Conservation (phyloP, 2,113 vertebrate genomes). For the Phylloscopus whistleri region DNA sequence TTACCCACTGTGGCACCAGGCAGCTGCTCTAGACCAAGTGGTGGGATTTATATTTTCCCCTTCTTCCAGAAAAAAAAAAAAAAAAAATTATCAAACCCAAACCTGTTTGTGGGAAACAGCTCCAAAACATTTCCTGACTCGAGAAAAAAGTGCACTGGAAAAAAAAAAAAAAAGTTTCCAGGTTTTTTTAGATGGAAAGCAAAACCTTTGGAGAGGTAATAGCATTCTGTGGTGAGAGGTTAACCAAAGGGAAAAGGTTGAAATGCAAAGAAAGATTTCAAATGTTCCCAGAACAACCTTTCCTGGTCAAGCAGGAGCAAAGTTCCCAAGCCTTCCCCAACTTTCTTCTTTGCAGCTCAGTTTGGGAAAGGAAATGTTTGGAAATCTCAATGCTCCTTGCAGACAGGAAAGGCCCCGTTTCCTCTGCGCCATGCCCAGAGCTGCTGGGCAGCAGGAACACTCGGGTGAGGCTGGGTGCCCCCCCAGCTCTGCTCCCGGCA, state of each 20-base stretch:
- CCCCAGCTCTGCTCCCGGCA: background rate
- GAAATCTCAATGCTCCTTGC: background rate
- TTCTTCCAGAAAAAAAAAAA: background rate
- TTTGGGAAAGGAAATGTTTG: conserved; percentile 56
- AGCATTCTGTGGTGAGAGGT: background rate
- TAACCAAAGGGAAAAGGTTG: background rate
- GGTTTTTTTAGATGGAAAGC: background rate
- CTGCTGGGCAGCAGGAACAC: background rate
- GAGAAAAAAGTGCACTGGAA: background rate
- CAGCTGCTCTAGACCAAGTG: background rate
- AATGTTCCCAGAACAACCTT: background rate
- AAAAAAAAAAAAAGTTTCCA: conserved; percentile 1
- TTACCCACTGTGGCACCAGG: background rate
- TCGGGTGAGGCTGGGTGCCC: background rate
- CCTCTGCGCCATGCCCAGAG: background rate
- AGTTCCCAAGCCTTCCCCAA: conserved; percentile 25
- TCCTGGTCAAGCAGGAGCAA: background rate
- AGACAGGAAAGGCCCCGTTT: conserved; percentile 40
- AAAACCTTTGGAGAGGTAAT: background rate
- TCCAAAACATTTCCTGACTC: conserved; percentile 50
- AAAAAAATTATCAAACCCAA: background rate
- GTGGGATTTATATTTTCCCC: background rate
- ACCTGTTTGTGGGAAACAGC: background rate
- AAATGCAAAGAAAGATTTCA: background rate
- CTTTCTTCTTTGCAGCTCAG: background rate